Percentiles rank a stretch among this genome's conserved stretches.
Evolutionary conservation across 2,113 vertebrate genomes (phyloP).

Genomic region (Eudyptes chrysolophus): DNA sequence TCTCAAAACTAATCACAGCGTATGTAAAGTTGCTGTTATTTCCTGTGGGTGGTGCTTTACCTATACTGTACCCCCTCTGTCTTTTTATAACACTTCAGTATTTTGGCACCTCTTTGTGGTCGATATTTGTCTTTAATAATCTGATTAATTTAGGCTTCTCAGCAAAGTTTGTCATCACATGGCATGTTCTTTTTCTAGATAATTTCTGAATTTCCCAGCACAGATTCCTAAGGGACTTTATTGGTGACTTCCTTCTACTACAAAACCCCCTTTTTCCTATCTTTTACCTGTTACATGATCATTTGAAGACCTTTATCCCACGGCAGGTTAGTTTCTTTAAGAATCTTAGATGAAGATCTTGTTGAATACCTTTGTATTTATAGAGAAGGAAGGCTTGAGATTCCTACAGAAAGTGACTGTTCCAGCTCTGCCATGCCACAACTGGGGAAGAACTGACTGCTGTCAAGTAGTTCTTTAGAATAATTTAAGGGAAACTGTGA

Average conservation of each 20-base stretch:
- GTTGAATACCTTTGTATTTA: neutral
- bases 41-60: neutral
- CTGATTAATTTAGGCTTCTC: neutral
- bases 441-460: neutral
- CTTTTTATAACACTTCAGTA: neutral
- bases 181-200: neutral
- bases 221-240: neutral
- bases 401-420: neutral
- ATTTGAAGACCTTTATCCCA: neutral
- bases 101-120: neutral
- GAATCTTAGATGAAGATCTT: neutral
- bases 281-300: neutral
- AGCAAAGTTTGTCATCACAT: neutral
- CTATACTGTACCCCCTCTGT: neutral
- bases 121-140: neutral
- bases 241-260: neutral
- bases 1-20: neutral
- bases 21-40: neutral
- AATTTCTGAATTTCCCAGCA: neutral
- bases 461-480: neutral
- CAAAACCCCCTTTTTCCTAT: neutral
- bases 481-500: neutral
- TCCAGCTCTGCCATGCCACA: neutral
- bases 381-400: neutral
- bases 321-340: neutral